These are phyloP conservation scores for Pteronotus mesoamericanus DNA, from an alignment of 2,797 vertebrate genomes.

Conservation along the genomic window DNA sequence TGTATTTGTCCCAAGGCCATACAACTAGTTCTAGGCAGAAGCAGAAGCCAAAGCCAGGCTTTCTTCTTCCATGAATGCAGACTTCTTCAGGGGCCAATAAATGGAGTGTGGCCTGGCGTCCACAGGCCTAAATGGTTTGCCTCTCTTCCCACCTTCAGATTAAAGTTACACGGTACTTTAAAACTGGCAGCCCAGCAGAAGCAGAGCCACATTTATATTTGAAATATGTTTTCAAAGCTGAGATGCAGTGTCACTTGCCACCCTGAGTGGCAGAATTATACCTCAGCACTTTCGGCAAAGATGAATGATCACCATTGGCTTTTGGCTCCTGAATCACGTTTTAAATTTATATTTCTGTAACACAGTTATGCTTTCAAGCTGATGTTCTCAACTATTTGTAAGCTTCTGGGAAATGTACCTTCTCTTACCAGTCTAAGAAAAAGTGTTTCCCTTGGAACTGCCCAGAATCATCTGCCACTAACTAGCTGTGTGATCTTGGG, in stretches of 20 bases:
- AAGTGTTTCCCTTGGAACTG: not conserved
- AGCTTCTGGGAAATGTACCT: slow-evolving; percentile 38
- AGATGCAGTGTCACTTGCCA: not conserved
- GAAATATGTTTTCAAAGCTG: slow-evolving; percentile 15
- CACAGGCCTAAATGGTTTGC: not conserved
- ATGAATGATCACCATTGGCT: not conserved
- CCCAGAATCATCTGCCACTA: not conserved
- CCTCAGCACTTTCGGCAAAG: not conserved
- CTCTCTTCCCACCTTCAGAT: not conserved
- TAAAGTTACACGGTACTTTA: not conserved
- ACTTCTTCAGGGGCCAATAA: not conserved
- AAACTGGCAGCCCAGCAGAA: not conserved
- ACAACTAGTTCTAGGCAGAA: not conserved
- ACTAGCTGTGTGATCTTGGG: not conserved
- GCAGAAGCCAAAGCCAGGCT: not conserved
- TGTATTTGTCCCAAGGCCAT: not conserved
- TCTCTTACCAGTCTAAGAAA: not conserved
- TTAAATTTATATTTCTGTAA: not conserved
- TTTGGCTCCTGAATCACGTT: not conserved
- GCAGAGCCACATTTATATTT: not conserved
- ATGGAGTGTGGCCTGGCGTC: not conserved
- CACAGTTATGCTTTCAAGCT: not conserved
- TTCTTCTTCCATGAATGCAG: not conserved
- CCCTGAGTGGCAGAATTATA: not conserved
- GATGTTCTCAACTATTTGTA: not conserved